These are phyloP conservation scores for Proisotoma minuta DNA, from an alignment of 2,888 invertebrate species.

Conservation along the genomic window DNA sequence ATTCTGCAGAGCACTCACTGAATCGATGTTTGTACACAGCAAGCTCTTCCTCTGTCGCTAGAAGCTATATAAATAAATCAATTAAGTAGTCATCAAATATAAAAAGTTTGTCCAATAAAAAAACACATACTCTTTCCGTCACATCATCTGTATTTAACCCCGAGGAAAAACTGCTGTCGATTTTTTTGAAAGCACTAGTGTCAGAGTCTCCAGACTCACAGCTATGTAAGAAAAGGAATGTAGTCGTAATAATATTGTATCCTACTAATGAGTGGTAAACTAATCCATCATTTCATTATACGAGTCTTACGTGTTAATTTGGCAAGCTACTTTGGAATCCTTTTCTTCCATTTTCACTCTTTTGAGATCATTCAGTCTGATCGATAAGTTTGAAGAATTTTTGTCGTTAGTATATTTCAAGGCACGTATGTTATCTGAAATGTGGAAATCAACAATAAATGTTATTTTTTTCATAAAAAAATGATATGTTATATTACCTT, in stretches of 20 bases:
- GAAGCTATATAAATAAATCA: constrained; percentile 50
- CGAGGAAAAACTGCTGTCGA: too few relatives aligned
- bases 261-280: too few relatives aligned
- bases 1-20: constrained; percentile 62
- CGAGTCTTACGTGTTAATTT: constrained; percentile 23
- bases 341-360: constrained; percentile 16
- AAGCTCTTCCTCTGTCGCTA: constrained; percentile 67
- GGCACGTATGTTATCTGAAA: constrained; percentile 27
- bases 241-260: too few relatives aligned
- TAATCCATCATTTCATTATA: too few relatives aligned
- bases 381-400: constrained; percentile 19
- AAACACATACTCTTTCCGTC: constrained; percentile 20
- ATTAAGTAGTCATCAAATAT: background rate
- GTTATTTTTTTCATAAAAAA: background rate
- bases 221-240: too few relatives aligned
- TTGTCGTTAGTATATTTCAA: constrained; percentile 26
- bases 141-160: background rate
- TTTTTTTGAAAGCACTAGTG: too few relatives aligned
- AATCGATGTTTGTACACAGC: constrained; percentile 68
- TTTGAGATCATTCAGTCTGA: constrained; percentile 33
- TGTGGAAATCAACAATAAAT: background rate
- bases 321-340: constrained; percentile 27
- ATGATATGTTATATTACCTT: constrained; percentile 19
- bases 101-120: background rate
- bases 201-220: too few relatives aligned